phyloP scores from a whole-genome alignment of 2,888 invertebrate genomes.

The Tiliacea citrago region DNA sequence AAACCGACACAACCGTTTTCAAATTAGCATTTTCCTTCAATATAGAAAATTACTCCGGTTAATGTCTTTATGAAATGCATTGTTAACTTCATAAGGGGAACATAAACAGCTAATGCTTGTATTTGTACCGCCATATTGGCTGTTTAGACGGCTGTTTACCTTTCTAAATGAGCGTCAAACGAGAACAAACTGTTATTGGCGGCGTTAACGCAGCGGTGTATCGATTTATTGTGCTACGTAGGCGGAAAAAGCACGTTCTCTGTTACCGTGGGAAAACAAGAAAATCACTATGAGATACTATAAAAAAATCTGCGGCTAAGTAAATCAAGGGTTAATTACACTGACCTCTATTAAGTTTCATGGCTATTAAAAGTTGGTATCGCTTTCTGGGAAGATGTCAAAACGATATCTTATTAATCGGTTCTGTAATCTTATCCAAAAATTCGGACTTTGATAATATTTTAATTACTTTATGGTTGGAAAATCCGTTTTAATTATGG shows the following conservation, averaged over 20 bases:
- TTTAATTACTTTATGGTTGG: constrained; percentile 37
- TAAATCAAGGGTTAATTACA: constrained; percentile 65
- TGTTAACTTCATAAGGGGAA: constrained; percentile 70
- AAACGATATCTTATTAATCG: constrained; percentile 55
- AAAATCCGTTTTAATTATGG: constrained; percentile 32
- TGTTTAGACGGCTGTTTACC: constrained; percentile 81
- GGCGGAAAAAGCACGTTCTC: constrained; percentile 67
- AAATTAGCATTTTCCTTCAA: constrained; percentile 35
- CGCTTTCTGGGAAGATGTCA: constrained; percentile 51
- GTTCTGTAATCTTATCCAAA: constrained; percentile 47
- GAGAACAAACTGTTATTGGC: constrained; percentile 84
- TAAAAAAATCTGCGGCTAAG: constrained; percentile 54
- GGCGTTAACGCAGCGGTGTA: constrained; percentile 80
- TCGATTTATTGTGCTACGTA: constrained; percentile 78
- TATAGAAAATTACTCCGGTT: constrained; percentile 57
- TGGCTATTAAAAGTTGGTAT: constrained; percentile 52
- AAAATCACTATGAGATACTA: constrained; percentile 61
- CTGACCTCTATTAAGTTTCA: constrained; percentile 67
- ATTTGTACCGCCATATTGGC: constrained; percentile 80
- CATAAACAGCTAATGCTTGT: constrained; percentile 78
- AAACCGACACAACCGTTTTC: not conserved
- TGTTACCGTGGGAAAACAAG: constrained; percentile 65
- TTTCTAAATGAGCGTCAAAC: constrained; percentile 84
- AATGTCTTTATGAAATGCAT: constrained; percentile 66
- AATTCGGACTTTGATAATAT: constrained; percentile 38